phyloP scores from a whole-genome alignment of 1,140 invertebrate genomes.

The Lamellibrachia luymesi region DNA sequence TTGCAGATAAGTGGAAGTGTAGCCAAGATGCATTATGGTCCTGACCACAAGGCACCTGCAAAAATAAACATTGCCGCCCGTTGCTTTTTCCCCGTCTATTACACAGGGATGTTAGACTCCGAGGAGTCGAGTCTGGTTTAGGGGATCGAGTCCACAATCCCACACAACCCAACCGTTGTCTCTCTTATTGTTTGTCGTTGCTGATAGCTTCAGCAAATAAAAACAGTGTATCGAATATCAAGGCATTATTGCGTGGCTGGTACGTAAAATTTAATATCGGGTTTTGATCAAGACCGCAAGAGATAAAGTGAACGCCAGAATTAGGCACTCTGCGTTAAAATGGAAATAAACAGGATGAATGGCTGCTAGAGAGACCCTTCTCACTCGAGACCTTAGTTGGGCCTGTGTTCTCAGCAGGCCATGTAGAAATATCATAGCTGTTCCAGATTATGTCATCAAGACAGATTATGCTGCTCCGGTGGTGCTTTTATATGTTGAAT shows the following conservation, averaged over 20 bases:
- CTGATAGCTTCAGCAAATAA: background rate
- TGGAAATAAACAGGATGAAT: background rate
- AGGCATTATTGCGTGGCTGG: background rate
- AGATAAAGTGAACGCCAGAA: background rate
- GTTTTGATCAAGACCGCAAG: background rate
- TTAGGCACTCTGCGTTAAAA: background rate
- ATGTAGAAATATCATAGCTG: background rate
- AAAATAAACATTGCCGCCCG: background rate
- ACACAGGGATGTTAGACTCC: background rate
- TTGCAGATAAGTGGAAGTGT: background rate
- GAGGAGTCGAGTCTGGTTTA: background rate
- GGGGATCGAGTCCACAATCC: background rate
- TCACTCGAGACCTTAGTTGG: background rate
- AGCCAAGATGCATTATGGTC: background rate
- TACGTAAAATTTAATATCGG: background rate
- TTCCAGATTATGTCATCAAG: background rate
- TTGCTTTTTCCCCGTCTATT: background rate
- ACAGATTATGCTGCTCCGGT: background rate
- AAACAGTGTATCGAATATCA: background rate
- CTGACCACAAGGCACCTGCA: background rate
- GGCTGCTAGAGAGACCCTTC: background rate
- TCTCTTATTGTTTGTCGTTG: background rate
- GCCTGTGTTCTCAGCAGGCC: background rate
- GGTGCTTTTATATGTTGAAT: background rate
- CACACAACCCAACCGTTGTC: background rate